These are phyloP conservation scores for Palythoa grandiflora DNA, from an alignment of 92 coral and sea anemone genomes.

Conservation along the genomic window DNA sequence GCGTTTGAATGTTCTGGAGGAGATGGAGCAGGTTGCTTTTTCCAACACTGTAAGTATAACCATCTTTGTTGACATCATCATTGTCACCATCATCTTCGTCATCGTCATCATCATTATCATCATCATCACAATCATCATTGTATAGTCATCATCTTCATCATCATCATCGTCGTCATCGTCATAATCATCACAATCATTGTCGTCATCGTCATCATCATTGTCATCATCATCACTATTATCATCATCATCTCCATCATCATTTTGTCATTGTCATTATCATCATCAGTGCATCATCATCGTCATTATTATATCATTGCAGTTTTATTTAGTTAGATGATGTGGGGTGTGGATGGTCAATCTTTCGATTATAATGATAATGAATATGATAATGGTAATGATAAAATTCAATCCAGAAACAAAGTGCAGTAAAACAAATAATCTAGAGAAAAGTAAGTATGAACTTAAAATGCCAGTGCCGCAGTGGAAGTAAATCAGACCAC, in stretches of 20 bases:
- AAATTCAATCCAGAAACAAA: no score
- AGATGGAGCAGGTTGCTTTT: constrained; percentile 45
- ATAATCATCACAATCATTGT: neutral
- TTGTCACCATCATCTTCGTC: neutral
- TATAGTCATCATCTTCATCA: neutral
- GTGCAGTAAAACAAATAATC: no score
- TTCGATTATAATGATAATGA: neutral
- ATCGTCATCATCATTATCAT: neutral
- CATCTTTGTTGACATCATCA: neutral
- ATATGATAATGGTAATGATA: neutral
- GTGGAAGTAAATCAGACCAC: no score
- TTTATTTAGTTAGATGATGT: no score
- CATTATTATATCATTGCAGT: no score
- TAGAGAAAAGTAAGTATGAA: no score
- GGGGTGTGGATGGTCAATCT: no score
- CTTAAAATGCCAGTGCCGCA: no score
- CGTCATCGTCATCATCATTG: neutral
- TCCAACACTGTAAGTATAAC: constrained; percentile 15
- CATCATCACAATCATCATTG: neutral
- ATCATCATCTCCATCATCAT: neutral
- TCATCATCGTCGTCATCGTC: neutral
- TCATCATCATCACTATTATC: no score
- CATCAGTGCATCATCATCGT: neutral
- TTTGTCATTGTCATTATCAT: neutral
- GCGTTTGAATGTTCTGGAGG: constrained; percentile 74